These are phyloP conservation scores for Periplaneta americana DNA, from an alignment of 1,140 invertebrate genomes.

Conservation along the genomic window DNA sequence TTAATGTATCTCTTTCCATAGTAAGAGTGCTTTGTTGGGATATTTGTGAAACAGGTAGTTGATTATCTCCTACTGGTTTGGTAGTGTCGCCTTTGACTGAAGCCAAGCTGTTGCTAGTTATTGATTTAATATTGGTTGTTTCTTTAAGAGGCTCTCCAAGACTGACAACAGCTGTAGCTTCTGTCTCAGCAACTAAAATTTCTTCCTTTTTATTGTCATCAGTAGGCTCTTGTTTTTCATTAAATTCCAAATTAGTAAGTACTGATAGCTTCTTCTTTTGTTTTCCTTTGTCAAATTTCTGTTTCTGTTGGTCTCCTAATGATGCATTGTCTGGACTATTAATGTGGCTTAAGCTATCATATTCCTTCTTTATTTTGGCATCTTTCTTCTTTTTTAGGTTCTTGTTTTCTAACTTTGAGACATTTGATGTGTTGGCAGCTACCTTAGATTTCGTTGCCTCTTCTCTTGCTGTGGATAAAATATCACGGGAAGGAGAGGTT, in stretches of 20 bases:
- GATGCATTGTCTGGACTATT: background rate
- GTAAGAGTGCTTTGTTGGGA: background rate
- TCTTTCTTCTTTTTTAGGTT: constrained; percentile 20
- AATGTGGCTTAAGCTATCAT: constrained; percentile 20
- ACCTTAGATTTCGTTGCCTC: constrained; percentile 36
- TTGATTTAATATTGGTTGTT: background rate
- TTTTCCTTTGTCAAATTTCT: background rate
- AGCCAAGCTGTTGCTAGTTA: background rate
- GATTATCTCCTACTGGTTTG: background rate
- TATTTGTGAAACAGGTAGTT: constrained; percentile 10
- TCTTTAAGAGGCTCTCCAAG: background rate
- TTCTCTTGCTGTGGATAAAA: constrained; percentile 32
- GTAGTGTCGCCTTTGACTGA: background rate
- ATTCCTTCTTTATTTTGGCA: constrained; percentile 38
- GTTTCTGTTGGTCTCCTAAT: background rate
- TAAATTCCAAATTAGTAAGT: constrained; percentile 17
- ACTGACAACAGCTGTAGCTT: background rate
- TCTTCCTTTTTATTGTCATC: constrained; percentile 55
- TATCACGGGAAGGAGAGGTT: constrained; percentile 32
- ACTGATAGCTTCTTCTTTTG: constrained; percentile 3
- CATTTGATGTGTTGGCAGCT: constrained; percentile 19
- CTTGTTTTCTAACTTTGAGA: constrained; percentile 33
- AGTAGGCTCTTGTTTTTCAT: constrained; percentile 36
- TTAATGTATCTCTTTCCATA: constrained; percentile 23
- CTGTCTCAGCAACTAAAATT: constrained; percentile 38